These are phyloP conservation scores for Clinocottus analis DNA, from an alignment of 2,113 vertebrate genomes.

Conservation along the genomic window DNA sequence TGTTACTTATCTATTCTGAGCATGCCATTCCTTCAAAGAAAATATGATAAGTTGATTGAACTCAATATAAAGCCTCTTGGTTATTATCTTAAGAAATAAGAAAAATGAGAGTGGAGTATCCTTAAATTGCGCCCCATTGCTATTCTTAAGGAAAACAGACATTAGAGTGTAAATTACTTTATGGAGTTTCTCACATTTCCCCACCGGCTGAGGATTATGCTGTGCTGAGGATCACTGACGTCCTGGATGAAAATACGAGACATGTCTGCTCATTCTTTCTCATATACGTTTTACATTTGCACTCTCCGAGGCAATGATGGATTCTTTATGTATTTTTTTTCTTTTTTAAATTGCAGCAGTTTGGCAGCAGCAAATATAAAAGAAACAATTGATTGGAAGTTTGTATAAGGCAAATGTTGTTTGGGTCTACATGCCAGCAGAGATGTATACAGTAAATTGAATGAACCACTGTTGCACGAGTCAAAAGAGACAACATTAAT, in stretches of 20 bases:
- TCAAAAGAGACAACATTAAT: background rate
- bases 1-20: conserved; percentile 38
- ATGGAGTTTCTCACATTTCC: conserved; percentile 60
- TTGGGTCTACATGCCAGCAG: background rate
- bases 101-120: conserved; percentile 35
- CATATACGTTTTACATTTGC: background rate
- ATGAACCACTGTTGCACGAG: background rate
- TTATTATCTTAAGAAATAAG: conserved; percentile 49
- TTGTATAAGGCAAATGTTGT: conserved; percentile 7
- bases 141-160: conserved; percentile 39
- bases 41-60: conserved; percentile 24
- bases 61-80: conserved; percentile 36
- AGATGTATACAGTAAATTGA: background rate
- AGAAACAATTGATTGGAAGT: conserved; percentile 2
- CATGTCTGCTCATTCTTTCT: conserved; percentile 10
- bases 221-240: conserved; percentile 46
- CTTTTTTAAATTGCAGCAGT: conserved; percentile 20
- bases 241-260: conserved; percentile 45
- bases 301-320: conserved; percentile 23
- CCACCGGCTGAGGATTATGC: conserved; percentile 49
- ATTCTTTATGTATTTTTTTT: conserved; percentile 9
- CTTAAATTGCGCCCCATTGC: conserved; percentile 31
- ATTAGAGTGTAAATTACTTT: conserved; percentile 62
- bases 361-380: background rate
- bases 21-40: conserved; percentile 20